These are phyloP conservation scores for Micromys minutus DNA, from an alignment of 2,113 vertebrate genomes.

Conservation along the genomic window DNA sequence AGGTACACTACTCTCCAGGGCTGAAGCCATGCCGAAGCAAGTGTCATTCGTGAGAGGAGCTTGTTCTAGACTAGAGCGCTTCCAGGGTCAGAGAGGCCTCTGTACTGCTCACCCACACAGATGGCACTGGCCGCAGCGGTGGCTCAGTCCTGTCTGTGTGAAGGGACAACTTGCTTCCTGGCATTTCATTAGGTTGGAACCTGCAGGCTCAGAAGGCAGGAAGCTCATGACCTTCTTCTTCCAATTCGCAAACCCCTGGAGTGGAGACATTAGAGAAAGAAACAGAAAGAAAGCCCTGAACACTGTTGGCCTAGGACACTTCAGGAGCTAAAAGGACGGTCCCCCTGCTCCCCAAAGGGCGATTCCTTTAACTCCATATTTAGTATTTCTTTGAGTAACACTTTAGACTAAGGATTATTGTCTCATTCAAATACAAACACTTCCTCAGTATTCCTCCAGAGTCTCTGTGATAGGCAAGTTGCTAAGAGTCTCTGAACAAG, in stretches of 20 bases:
- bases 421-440: slow-evolving; percentile 44
- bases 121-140: background rate
- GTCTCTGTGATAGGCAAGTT: background rate
- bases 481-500: background rate
- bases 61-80: background rate
- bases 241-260: background rate
- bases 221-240: background rate
- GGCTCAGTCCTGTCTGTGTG: background rate
- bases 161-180: background rate
- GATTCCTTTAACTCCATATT: slow-evolving; percentile 12
- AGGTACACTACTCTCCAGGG: background rate
- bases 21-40: background rate
- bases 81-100: background rate
- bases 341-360: background rate
- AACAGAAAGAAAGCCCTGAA: background rate
- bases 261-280: background rate
- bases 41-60: background rate
- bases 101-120: background rate
- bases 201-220: background rate
- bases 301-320: background rate
- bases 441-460: background rate
- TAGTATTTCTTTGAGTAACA: background rate
- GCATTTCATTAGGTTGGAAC: background rate
- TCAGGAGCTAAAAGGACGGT: background rate
- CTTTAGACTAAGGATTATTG: background rate